Evolutionary conservation across 2,888 invertebrate species (phyloP).

Genomic region (Acronicta psi): DNA sequence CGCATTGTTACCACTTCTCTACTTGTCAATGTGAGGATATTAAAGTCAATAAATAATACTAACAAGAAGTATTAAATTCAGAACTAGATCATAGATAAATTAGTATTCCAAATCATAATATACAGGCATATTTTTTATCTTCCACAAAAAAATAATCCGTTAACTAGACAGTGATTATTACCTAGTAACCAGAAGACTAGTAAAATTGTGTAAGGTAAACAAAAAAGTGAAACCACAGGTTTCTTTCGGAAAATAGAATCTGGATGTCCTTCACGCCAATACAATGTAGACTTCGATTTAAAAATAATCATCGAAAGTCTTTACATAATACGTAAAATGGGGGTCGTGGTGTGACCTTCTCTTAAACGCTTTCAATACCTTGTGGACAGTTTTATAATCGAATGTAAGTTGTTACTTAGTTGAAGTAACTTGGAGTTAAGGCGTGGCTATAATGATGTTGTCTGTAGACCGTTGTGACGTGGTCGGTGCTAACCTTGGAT

Average conservation of each 20-base stretch:
- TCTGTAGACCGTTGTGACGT: constrained; percentile 42
- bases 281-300: constrained; percentile 37
- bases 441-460: constrained; percentile 65
- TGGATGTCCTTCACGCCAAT: constrained; percentile 41
- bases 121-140: background rate
- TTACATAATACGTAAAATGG: constrained; percentile 50
- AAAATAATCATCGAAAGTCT: constrained; percentile 44
- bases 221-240: constrained; percentile 48
- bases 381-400: constrained; percentile 72
- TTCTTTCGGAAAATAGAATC: constrained; percentile 46
- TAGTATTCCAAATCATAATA: constrained; percentile 8
- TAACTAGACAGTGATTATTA: constrained; percentile 13
- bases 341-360: constrained; percentile 62
- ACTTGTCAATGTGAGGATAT: constrained; percentile 40
- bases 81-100: constrained; percentile 15
- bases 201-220: constrained; percentile 33
- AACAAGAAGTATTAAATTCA: constrained; percentile 14
- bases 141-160: constrained; percentile 10
- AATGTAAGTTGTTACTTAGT: constrained; percentile 62
- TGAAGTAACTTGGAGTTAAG: constrained; percentile 65
- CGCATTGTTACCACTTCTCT: constrained; percentile 50
- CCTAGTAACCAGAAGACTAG: constrained; percentile 18
- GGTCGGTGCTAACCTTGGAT: constrained; percentile 66
- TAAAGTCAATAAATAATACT: constrained; percentile 43
- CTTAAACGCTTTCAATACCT: constrained; percentile 60